Evolutionary conservation across 2,888 invertebrate species (phyloP), one percentile per base, ranked within the genome.

Genomic region (Camptogramma bilineatum): DNA sequence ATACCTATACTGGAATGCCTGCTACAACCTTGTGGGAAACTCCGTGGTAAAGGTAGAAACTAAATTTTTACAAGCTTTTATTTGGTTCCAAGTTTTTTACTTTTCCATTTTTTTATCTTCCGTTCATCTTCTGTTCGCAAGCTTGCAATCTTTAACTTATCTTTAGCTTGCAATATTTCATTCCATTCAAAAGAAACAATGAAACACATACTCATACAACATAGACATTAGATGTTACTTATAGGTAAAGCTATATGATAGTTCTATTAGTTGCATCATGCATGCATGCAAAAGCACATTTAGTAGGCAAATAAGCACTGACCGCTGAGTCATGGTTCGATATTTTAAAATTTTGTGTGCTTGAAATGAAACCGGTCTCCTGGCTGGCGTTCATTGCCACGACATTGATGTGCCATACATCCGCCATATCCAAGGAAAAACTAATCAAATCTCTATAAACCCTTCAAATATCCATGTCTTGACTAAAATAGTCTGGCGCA

Each of bases 11-110:
- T 71, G 76, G 75, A 73, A 77, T 77, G 77, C 69, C 58, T 73
- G 64, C 69, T 54, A 73, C 70, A 70, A 64, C 72, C 63, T 71
- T 73, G 63, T 72, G 72, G 64, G 71, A 74, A 79, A 81, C 76
- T 71, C 73, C 71, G 73, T 79, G 76, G 80, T 85, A 75, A 85
- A 82, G 84, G 85, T 84, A 75, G 64, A 47, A 55, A 63, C 34
- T 62, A 52, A 3, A n/a, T 24, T 42, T 53, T 17, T 4, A 21
- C 18, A 31, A 31, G 24, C 28, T 28, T 18, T 18, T 19, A 54
- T 31, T 47, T 34, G 54, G 54, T 54, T 13, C 46, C n/a, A n/a
- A n/a, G n/a, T n/a, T n/a, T n/a, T n/a, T n/a, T n/a, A n/a, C n/a
- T n/a, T n/a, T n/a, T n/a, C n/a, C n/a, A n/a, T n/a, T n/a, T n/a